A percentile compares a stretch with the other conserved stretches of the same genome.
These are phyloP conservation scores for Typhlichthys subterraneus DNA, from an alignment of 2,797 vertebrate genomes.

Conservation along the genomic window DNA sequence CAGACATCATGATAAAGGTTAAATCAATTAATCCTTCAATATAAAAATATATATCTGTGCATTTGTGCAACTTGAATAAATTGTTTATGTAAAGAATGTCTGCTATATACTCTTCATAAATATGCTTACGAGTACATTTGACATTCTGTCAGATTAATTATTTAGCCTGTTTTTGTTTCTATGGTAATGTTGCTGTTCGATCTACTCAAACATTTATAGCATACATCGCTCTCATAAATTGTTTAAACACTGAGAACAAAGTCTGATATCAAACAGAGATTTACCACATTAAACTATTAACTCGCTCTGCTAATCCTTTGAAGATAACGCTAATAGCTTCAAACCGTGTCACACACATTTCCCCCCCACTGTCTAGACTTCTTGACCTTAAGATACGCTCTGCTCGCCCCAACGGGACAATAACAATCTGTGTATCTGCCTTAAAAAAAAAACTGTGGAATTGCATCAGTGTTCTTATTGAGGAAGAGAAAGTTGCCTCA, in stretches of 20 bases:
- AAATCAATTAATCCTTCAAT: conserved; percentile 19
- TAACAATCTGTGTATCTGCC: background rate
- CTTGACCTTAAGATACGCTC: conserved; percentile 2
- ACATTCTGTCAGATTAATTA: conserved; percentile 45
- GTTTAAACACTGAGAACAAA: conserved; percentile 42
- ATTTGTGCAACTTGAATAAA: conserved; percentile 20
- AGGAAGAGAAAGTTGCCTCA: background rate
- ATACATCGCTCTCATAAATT: conserved; percentile 52
- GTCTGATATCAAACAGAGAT: conserved; percentile 40
- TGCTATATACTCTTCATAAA: background rate
- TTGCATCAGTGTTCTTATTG: background rate
- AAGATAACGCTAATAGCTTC: background rate
- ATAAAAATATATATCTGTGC: background rate
- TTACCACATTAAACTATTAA: conserved; percentile 16
- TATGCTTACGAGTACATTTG: conserved; percentile 22
- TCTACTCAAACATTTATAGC: conserved; percentile 57
- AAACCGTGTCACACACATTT: conserved; percentile 1
- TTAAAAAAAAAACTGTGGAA: background rate
- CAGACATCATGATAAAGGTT: conserved; percentile 26
- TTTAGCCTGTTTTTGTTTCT: conserved; percentile 49
- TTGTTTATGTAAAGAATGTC: background rate
- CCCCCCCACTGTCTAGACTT: conserved; percentile 2
- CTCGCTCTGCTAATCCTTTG: conserved; percentile 9
- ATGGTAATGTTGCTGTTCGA: conserved; percentile 47
- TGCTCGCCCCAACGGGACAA: background rate